Evolutionary conservation across 2,888 invertebrate species (phyloP).

Genomic region (Morinoia aosen): DNA sequence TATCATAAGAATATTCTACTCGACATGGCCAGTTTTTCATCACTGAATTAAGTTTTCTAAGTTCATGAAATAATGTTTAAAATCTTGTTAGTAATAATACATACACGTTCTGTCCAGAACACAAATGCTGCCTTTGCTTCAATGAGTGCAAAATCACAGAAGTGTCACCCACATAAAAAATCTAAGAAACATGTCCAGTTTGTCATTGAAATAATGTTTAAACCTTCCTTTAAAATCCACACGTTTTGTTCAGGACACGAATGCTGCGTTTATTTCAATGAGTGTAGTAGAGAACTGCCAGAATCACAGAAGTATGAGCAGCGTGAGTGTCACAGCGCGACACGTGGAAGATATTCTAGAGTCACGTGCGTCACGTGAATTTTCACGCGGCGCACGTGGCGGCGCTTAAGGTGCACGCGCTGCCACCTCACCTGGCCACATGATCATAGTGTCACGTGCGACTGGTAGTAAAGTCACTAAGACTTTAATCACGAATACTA

Average conservation of each 20-base stretch:
- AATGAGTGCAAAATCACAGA: neutral
- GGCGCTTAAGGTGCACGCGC: neutral
- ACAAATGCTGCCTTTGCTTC: neutral
- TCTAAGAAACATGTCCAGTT: neutral
- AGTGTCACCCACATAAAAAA: neutral
- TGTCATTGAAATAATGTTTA: neutral
- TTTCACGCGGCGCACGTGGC: neutral
- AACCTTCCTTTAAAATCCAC: neutral
- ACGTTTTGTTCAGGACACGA: neutral
- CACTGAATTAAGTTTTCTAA: neutral
- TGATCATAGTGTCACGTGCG: neutral
- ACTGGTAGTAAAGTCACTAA: neutral
- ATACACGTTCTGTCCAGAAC: neutral
- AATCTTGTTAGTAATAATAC: too few relatives aligned
- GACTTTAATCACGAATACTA: neutral
- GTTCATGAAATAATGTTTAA: too few relatives aligned
- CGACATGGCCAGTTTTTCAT: neutral
- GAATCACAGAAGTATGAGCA: neutral
- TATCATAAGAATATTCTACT: too few relatives aligned
- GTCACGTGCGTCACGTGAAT: neutral
- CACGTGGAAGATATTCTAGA: neutral
- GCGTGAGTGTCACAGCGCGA: neutral
- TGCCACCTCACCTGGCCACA: neutral
- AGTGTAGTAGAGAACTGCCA: neutral
- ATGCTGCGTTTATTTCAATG: neutral